These are phyloP conservation scores for Chloroclysta siterata DNA, from an alignment of 2,888 invertebrate genomes.

Conservation along the genomic window DNA sequence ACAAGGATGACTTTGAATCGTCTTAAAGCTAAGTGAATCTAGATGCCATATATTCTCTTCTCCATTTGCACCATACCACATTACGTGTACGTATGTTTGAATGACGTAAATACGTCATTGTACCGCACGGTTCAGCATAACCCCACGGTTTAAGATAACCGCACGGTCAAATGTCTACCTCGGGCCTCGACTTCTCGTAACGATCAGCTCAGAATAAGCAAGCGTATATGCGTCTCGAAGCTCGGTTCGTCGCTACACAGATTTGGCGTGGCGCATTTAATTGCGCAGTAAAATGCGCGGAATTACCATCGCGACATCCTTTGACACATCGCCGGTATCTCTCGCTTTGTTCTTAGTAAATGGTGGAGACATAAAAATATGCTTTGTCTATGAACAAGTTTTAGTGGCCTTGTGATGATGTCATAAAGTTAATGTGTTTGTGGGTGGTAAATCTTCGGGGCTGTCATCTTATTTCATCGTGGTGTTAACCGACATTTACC, in stretches of 20 bases:
- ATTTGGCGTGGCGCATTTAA: slow-evolving; percentile 42
- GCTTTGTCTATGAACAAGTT: slow-evolving; percentile 28
- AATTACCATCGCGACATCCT: slow-evolving; percentile 49
- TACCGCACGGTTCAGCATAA: too few species aligned
- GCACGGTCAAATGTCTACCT: too few species aligned
- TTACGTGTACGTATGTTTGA: too few species aligned
- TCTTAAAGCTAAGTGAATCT: too few species aligned
- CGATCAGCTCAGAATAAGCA: too few species aligned
- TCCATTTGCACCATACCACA: too few species aligned
- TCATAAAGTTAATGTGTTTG: slow-evolving; percentile 16
- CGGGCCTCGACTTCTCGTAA: too few species aligned
- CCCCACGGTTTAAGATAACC: too few species aligned
- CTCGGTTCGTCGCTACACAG: slow-evolving; percentile 9
- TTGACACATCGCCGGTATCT: slow-evolving; percentile 40
- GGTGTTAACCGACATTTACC: neutral
- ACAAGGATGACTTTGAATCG: too few species aligned
- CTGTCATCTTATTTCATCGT: slow-evolving; percentile 17
- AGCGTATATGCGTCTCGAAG: neutral
- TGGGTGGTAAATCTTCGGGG: slow-evolving; percentile 21
- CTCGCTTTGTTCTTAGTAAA: slow-evolving; percentile 36
- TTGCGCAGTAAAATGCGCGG: slow-evolving; percentile 49
- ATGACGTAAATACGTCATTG: too few species aligned
- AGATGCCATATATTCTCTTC: too few species aligned
- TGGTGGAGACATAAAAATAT: slow-evolving; percentile 26
- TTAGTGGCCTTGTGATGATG: slow-evolving; percentile 21